Percentiles rank a stretch among this genome's conserved stretches.
These are phyloP conservation scores for Epicauta chinensis DNA, from an alignment of 1,140 invertebrate genomes.

Conservation along the genomic window DNA sequence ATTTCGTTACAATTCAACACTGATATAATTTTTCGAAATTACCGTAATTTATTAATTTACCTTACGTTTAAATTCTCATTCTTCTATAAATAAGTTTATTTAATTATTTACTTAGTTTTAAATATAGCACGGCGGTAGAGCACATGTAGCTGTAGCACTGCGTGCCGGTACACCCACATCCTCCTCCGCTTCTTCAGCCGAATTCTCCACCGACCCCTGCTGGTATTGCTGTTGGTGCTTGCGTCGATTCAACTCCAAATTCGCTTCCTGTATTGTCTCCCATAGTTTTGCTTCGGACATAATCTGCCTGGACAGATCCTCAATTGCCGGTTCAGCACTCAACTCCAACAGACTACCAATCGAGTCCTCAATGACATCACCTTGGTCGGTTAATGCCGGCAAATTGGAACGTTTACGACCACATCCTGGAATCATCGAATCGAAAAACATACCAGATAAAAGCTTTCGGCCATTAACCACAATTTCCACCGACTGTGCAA, in stretches of 20 bases:
- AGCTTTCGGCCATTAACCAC: neutral
- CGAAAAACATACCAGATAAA: too few species aligned
- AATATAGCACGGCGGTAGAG: slow-evolving; percentile 39
- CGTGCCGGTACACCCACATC: slow-evolving; percentile 22
- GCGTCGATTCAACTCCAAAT: slow-evolving; percentile 56
- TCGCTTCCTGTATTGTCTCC: slow-evolving; percentile 69
- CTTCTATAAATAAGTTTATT: too few species aligned
- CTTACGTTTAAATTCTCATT: too few species aligned
- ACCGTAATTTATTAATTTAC: too few species aligned
- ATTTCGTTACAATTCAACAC: too few species aligned
- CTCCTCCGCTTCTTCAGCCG: slow-evolving; percentile 24
- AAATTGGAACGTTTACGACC: slow-evolving; percentile 57
- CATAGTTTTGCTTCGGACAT: slow-evolving; percentile 69
- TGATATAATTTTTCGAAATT: too few species aligned
- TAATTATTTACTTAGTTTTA: too few species aligned
- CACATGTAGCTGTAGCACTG: slow-evolving; percentile 32
- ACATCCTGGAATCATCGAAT: slow-evolving; percentile 51
- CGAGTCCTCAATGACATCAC: slow-evolving; percentile 49
- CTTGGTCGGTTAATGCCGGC: slow-evolving; percentile 41
- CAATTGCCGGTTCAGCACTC: slow-evolving; percentile 60
- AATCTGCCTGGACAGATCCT: slow-evolving; percentile 67
- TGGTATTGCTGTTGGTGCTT: slow-evolving; percentile 49
- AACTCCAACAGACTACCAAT: slow-evolving; percentile 57
- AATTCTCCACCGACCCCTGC: slow-evolving; percentile 25
- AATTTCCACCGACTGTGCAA: neutral